phyloP scores from a whole-genome alignment of 2,888 invertebrate genomes.

The Mycalesis mineus region DNA sequence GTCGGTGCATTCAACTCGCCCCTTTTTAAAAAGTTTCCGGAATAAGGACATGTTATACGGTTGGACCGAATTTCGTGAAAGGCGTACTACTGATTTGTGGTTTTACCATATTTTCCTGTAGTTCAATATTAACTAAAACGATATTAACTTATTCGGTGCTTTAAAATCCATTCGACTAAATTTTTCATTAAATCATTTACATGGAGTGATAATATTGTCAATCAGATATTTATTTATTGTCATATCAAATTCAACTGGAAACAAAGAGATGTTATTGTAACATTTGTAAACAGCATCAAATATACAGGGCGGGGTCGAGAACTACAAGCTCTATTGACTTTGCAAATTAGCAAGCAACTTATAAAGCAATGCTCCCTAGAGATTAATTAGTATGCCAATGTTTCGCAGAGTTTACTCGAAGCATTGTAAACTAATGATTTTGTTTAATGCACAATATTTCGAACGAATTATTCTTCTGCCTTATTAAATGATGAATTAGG shows the following conservation, averaged over 20 bases:
- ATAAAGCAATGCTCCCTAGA: not conserved
- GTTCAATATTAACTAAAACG: not conserved
- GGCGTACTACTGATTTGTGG: not conserved
- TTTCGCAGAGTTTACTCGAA: too few species aligned
- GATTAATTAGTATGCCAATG: not conserved
- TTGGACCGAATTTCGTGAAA: slow-evolving; percentile 3
- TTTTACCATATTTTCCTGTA: not conserved
- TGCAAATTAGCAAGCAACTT: slow-evolving; percentile 4
- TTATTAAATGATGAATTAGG: too few species aligned
- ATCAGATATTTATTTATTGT: too few species aligned
- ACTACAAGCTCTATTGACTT: slow-evolving; percentile 4
- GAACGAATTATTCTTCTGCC: too few species aligned
- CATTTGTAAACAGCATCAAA: not conserved
- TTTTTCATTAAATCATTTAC: too few species aligned
- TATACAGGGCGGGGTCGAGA: not conserved
- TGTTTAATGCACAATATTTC: too few species aligned
- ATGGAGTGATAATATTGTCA: too few species aligned
- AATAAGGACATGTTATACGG: slow-evolving; percentile 5
- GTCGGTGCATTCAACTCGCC: slow-evolving; percentile 14
- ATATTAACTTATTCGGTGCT: not conserved
- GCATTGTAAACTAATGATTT: too few species aligned
- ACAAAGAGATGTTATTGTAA: not conserved
- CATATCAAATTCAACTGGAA: too few species aligned
- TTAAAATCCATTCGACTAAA: too few species aligned
- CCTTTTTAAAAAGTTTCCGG: slow-evolving; percentile 13